A percentile compares a stretch with the other conserved stretches of the same genome.
These are phyloP conservation scores for Gonatopus flavifemur DNA, from an alignment of 1,140 invertebrate species.

Conservation along the genomic window DNA sequence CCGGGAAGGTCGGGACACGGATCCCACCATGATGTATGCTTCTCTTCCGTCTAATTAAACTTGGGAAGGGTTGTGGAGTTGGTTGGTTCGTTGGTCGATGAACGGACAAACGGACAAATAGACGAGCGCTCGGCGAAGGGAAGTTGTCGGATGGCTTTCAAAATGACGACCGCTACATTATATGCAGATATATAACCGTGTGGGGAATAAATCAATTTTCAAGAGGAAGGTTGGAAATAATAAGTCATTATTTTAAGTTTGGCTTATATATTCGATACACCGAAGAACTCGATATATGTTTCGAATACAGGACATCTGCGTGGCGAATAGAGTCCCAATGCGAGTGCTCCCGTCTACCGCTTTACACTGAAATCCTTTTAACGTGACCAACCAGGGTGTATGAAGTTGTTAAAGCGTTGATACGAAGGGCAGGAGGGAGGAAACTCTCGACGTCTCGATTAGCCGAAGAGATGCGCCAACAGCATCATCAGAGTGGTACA, in stretches of 20 bases:
- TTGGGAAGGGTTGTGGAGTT: slow-evolving; percentile 34
- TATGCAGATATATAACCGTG: too few relatives aligned
- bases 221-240: too few relatives aligned
- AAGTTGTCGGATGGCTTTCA: slow-evolving; percentile 32
- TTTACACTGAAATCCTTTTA: slow-evolving; percentile 35
- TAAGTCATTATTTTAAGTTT: too few relatives aligned
- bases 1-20: slow-evolving; percentile 33
- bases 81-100: slow-evolving; percentile 24
- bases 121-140: slow-evolving; percentile 26
- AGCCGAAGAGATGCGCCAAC: slow-evolving; percentile 22
- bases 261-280: too few relatives aligned
- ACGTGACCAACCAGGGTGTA: slow-evolving; percentile 3
- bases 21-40: slow-evolving; percentile 41
- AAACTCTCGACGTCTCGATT: slow-evolving; percentile 27
- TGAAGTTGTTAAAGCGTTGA: slow-evolving; percentile 14
- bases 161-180: slow-evolving; percentile 40
- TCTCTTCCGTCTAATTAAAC: slow-evolving; percentile 48
- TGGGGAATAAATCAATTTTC: too few relatives aligned
- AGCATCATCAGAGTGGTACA: slow-evolving; percentile 6
- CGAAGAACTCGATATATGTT: too few relatives aligned
- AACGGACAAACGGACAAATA: slow-evolving; percentile 27
- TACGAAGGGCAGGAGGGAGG: too few relatives aligned
- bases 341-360: slow-evolving; percentile 8
- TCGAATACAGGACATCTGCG: not conserved
- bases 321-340: slow-evolving; percentile 7